A percentile compares a stretch with the other conserved stretches of the same genome.
Evolutionary conservation across 2,888 invertebrate species (phyloP).

Genomic region (Andrena bucephala): DNA sequence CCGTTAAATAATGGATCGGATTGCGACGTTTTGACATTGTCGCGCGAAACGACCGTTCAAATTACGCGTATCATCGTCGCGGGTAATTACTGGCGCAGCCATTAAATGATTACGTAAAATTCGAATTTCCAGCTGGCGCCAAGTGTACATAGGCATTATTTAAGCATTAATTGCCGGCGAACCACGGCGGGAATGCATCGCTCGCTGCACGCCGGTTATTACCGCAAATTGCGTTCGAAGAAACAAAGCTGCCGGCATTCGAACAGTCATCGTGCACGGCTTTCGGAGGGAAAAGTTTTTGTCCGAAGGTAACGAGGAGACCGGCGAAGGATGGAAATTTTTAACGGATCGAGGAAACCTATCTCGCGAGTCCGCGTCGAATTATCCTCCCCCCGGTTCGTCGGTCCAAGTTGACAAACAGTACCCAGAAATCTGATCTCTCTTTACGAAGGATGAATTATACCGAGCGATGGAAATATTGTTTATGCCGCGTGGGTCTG

Average conservation of each 20-base stretch:
- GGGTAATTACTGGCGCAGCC: not conserved
- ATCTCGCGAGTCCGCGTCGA: not conserved
- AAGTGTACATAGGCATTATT: conserved; percentile 32
- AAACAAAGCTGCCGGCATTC: conserved; percentile 36
- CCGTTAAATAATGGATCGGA: too few species aligned
- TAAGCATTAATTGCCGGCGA: conserved; percentile 37
- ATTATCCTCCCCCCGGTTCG: not conserved
- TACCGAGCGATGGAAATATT: not conserved
- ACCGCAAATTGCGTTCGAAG: conserved; percentile 43
- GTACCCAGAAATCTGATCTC: conserved; percentile 1
- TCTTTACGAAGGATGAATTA: not conserved
- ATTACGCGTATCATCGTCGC: not conserved
- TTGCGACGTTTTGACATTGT: not conserved
- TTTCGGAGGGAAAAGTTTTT: not conserved
- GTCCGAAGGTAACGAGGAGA: not conserved
- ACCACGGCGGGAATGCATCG: conserved; percentile 35
- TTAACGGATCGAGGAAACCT: not conserved
- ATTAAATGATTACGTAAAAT: conserved; percentile 57
- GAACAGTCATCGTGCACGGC: conserved; percentile 4
- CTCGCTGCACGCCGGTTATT: conserved; percentile 26
- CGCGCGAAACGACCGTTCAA: not conserved
- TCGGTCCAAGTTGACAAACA: not conserved
- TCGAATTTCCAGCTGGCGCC: conserved; percentile 48
- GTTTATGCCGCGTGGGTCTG: not conserved
- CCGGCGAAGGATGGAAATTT: not conserved